phyloP scores from a whole-genome alignment of 2,797 vertebrate genomes.

The Pseudochromis fuscus region DNA sequence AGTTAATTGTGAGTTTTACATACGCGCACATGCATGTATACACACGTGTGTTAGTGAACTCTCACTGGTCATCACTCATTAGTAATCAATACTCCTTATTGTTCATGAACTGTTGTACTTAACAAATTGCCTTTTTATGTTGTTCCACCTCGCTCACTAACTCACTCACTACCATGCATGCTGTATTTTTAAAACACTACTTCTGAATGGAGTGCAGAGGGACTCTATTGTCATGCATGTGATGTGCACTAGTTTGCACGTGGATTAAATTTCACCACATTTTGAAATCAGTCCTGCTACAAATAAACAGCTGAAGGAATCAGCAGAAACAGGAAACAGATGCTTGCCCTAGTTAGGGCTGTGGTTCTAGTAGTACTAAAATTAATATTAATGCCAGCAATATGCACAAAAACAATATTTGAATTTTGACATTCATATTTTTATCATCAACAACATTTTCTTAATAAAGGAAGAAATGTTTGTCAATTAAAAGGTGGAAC shows the following conservation, averaged over 20 bases:
- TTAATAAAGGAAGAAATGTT: neutral
- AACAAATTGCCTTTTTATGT: slow-evolving; percentile 45
- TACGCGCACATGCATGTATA: slow-evolving; percentile 32
- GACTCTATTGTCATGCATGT: neutral
- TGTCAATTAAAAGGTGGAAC: neutral
- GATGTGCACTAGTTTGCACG: neutral
- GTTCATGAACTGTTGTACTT: slow-evolving; percentile 36
- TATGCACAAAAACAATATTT: slow-evolving; percentile 6
- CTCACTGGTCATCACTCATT: slow-evolving; percentile 62
- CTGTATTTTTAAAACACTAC: slow-evolving; percentile 7
- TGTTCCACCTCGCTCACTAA: neutral
- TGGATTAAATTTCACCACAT: neutral
- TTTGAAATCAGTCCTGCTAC: neutral
- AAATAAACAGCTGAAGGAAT: neutral
- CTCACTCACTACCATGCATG: neutral
- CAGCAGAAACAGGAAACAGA: neutral
- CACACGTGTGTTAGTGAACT: slow-evolving; percentile 66
- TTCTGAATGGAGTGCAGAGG: slow-evolving; percentile 5
- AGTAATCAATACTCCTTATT: slow-evolving; percentile 41
- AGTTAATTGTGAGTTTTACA: slow-evolving; percentile 41
- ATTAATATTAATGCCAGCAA: neutral
- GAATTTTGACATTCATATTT: neutral
- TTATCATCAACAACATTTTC: neutral
- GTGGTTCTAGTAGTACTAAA: neutral
- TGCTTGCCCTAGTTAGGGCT: neutral